Evolutionary conservation across 2,888 invertebrate genomes (phyloP).

Genomic region (Tipula confusa): DNA sequence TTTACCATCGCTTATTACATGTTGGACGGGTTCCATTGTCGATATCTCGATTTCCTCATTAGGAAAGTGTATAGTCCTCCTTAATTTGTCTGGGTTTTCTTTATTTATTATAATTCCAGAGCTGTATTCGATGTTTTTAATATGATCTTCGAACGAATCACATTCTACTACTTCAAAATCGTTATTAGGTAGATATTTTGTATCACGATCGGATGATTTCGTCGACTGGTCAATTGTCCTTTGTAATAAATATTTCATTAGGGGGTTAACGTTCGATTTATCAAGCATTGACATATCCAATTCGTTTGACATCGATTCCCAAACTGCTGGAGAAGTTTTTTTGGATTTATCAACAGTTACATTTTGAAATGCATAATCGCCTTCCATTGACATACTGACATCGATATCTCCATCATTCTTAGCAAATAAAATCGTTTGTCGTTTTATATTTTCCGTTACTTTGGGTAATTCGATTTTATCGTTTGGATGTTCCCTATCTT

Average conservation of each 20-base stretch:
- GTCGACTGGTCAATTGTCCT: neutral
- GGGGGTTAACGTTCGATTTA: neutral
- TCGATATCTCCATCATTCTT: neutral
- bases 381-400: neutral
- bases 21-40: too few relatives aligned
- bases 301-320: neutral
- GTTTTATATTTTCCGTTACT: neutral
- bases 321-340: neutral
- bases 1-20: too few relatives aligned
- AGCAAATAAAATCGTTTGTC: neutral
- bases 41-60: too few relatives aligned
- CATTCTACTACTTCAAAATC: neutral
- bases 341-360: neutral
- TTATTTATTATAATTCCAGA: neutral
- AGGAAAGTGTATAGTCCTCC: too few relatives aligned
- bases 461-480: neutral
- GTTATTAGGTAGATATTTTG: neutral
- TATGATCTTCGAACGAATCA: neutral
- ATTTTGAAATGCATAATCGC: neutral
- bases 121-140: neutral
- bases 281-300: neutral
- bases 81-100: too few relatives aligned
- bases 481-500: neutral
- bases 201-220: neutral
- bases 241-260: neutral